Conservation (phyloP, 2,888 invertebrate species). For the Abscondita cerata region DNA sequence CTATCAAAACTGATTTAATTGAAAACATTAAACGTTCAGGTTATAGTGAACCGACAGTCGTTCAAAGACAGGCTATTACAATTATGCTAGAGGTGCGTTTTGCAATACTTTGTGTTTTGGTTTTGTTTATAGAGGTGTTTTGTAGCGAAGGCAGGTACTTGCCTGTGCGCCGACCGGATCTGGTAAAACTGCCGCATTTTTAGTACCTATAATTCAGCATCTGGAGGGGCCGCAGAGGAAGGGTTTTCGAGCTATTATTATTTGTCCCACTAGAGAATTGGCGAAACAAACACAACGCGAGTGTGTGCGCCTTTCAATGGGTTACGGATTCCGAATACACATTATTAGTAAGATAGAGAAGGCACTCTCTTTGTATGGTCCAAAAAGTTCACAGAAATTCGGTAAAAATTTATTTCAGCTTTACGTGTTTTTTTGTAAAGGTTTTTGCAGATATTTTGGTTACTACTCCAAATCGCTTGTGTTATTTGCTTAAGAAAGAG, state of each 20-base stretch:
- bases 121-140: conserved; percentile 13
- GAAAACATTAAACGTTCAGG: conserved; percentile 74
- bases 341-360: conserved; percentile 82
- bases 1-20: conserved; percentile 66
- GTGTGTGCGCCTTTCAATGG: conserved; percentile 76
- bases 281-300: conserved; percentile 90
- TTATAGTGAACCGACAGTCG: conserved; percentile 81
- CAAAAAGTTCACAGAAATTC: conserved; percentile 77
- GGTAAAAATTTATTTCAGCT: conserved; percentile 60
- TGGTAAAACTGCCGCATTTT: conserved; percentile 95
- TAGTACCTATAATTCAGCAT: conserved; percentile 84
- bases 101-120: not conserved
- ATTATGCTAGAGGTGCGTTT: conserved; percentile 76
- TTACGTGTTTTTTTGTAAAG: conserved; percentile 23
- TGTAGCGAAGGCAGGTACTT: conserved; percentile 78
- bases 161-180: conserved; percentile 98
- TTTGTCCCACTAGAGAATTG: conserved; percentile 93
- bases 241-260: conserved; percentile 85
- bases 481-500: conserved; percentile 83
- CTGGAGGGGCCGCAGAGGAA: conserved; percentile 72
- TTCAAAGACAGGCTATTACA: conserved; percentile 94
- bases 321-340: conserved; percentile 75
- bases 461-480: conserved; percentile 92
- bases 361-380: conserved; percentile 74
- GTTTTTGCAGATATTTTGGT: conserved; percentile 81